Percentiles rank a stretch among this genome's conserved stretches.
Evolutionary conservation across 2,888 invertebrate genomes (phyloP).

Genomic region (Drosophila bunnanda): DNA sequence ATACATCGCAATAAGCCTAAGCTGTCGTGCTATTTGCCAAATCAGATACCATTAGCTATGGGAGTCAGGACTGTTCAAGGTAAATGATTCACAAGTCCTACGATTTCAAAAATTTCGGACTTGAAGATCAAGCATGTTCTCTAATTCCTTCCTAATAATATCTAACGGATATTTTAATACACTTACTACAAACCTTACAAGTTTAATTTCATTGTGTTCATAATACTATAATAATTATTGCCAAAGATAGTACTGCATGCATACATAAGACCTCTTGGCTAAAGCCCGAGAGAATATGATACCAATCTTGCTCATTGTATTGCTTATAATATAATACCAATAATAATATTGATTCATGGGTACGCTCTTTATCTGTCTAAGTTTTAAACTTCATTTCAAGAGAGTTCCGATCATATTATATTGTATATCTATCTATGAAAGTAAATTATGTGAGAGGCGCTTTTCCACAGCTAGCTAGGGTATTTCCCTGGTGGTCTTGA

Average conservation of each 20-base stretch:
- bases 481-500: background rate
- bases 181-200: background rate
- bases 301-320: background rate
- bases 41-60: background rate
- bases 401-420: too few relatives aligned
- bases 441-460: background rate
- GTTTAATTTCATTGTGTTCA: background rate
- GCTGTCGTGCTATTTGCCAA: background rate
- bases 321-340: background rate
- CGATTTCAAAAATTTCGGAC: background rate
- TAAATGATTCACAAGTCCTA: background rate
- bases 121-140: too few relatives aligned
- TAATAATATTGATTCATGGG: background rate
- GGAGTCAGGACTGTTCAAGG: background rate
- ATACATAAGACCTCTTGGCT: background rate
- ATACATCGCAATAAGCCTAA: background rate
- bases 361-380: background rate
- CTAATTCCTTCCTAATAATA: background rate
- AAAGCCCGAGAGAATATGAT: too few relatives aligned
- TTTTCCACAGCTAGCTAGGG: background rate
- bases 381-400: background rate
- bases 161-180: background rate
- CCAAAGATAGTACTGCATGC: too few relatives aligned
- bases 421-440: too few relatives aligned
- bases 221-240: background rate